Percentiles rank a stretch among this genome's conserved stretches.
Conservation (phyloP, 2,888 invertebrate genomes). For the Priocnemis perturbator region DNA sequence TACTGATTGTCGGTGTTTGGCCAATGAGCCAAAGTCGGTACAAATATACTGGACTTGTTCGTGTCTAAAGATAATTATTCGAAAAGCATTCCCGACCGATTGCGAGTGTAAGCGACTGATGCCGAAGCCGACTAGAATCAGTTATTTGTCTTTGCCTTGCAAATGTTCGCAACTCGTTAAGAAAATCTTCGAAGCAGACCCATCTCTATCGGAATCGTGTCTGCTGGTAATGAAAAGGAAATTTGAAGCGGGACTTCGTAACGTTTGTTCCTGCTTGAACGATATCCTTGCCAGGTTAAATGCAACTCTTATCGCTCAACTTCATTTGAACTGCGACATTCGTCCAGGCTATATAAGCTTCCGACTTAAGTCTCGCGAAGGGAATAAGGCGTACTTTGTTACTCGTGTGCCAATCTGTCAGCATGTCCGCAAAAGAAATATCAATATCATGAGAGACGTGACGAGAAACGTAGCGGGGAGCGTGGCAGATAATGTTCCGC, state of each 20-base stretch:
- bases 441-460: background rate
- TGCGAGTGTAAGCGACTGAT: no score
- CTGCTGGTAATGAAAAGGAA: constrained; percentile 34
- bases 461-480: no score
- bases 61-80: no score
- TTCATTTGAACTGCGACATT: constrained; percentile 53
- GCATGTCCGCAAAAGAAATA: constrained; percentile 17
- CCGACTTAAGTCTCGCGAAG: constrained; percentile 40
- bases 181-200: constrained; percentile 47
- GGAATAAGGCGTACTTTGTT: constrained; percentile 41
- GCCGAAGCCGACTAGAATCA: no score
- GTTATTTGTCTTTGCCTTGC: constrained; percentile 40
- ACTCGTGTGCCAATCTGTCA: constrained; percentile 52
- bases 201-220: constrained; percentile 34
- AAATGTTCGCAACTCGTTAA: constrained; percentile 37
- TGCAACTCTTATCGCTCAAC: constrained; percentile 8
- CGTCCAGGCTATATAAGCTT: constrained; percentile 50
- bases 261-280: constrained; percentile 52
- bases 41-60: no score
- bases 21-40: no score
- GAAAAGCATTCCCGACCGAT: no score
- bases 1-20: no score
- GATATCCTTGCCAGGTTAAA: constrained; percentile 31
- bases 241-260: constrained; percentile 39
- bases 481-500: background rate